A percentile compares a stretch with the other conserved stretches of the same genome.
Evolutionary conservation across 1,140 invertebrate genomes (phyloP).

Genomic region (Neelides sp.): DNA sequence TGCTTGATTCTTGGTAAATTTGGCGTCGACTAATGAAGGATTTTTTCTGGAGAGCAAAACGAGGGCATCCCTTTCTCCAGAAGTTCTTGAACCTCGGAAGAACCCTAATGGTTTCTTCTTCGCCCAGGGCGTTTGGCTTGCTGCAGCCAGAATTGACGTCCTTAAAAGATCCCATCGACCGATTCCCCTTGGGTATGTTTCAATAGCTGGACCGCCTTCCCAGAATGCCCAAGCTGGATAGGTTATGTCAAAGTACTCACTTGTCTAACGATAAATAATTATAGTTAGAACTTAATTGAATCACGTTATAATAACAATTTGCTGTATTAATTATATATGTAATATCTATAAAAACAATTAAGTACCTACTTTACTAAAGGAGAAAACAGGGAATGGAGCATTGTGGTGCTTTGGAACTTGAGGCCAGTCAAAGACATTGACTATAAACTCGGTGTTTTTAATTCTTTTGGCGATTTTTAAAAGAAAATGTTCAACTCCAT

Average conservation of each 20-base stretch:
- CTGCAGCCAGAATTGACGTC: conserved; percentile 51
- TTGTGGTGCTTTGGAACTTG: conserved; percentile 56
- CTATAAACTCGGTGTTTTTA: conserved; percentile 64
- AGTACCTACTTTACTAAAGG: conserved; percentile 74
- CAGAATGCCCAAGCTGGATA: conserved; percentile 95
- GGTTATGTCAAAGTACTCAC: conserved; percentile 77
- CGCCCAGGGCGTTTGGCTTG: conserved; percentile 58
- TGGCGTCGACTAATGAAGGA: conserved; percentile 72
- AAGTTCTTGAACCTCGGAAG: conserved; percentile 88
- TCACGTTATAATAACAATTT: conserved; percentile 12
- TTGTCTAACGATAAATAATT: conserved; percentile 43
- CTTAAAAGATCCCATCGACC: conserved; percentile 82
- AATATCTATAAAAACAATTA: conserved; percentile 12
- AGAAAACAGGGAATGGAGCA: conserved; percentile 65
- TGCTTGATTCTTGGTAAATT: conserved; percentile 96
- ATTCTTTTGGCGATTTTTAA: conserved; percentile 46
- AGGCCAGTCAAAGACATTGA: conserved; percentile 88
- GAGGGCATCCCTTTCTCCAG: conserved; percentile 75
- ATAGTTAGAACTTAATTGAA: conserved; percentile 7
- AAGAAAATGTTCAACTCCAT: conserved; percentile 80
- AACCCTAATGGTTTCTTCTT: conserved; percentile 64
- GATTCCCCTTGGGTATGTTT: conserved; percentile 78
- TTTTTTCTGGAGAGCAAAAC: conserved; percentile 65
- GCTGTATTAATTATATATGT: conserved; percentile 14
- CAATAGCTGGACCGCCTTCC: conserved; percentile 74